A percentile compares a stretch with the other conserved stretches of the same genome.
Conservation (phyloP, 2,797 vertebrate species). For the Gallinago nigripennis region DNA sequence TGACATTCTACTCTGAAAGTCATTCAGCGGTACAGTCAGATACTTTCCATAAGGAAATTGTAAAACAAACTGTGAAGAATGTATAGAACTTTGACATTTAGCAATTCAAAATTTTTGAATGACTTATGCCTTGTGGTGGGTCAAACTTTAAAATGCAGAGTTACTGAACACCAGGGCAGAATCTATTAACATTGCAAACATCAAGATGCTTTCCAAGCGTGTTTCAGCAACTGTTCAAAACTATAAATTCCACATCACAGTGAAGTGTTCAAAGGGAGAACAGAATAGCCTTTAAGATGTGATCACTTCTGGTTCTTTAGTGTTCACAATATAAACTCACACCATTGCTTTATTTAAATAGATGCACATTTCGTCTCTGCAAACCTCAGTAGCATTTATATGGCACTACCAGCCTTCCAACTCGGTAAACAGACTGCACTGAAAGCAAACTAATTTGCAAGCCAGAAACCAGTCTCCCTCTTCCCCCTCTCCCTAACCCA, state of each 20-base stretch:
- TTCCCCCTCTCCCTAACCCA: background rate
- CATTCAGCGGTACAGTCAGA: background rate
- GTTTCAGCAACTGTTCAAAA: background rate
- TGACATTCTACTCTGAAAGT: constrained; percentile 9
- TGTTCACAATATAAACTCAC: background rate
- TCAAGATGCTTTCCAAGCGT: background rate
- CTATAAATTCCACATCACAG: background rate
- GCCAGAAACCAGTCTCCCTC: background rate
- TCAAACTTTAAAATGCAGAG: constrained; percentile 12
- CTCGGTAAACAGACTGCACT: background rate
- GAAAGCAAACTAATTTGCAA: background rate
- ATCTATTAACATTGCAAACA: constrained; percentile 9
- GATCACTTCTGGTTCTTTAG: background rate
- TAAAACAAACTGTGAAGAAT: background rate
- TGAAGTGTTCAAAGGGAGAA: background rate
- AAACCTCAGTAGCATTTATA: background rate
- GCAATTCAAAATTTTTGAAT: background rate
- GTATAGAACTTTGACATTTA: background rate
- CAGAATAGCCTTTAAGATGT: background rate
- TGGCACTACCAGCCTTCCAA: background rate
- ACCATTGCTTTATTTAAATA: background rate
- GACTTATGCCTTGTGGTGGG: background rate
- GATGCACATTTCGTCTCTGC: background rate
- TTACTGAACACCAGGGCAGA: background rate
- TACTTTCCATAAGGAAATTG: background rate